phyloP scores from a whole-genome alignment of 2,113 vertebrate species.

The Pluvialis apricaria region DNA sequence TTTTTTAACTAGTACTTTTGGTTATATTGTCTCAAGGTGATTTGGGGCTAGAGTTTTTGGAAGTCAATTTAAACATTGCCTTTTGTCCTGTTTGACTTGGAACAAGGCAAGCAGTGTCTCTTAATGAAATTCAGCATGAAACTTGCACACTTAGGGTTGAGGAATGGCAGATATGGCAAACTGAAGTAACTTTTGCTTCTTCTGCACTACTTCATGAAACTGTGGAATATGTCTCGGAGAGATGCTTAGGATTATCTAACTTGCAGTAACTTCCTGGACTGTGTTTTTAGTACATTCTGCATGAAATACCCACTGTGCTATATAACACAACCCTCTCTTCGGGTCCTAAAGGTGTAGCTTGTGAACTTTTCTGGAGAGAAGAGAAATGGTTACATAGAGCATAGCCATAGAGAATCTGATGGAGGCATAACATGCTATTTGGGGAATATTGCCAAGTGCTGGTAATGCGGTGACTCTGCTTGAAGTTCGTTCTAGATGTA shows the following conservation, averaged over 20 bases:
- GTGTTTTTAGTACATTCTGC: not conserved
- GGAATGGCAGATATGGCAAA: not conserved
- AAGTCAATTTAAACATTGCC: not conserved
- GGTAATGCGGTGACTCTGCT: not conserved
- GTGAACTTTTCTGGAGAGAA: not conserved
- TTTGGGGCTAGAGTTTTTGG: not conserved
- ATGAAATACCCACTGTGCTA: not conserved
- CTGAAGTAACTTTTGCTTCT: not conserved
- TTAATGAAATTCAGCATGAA: not conserved
- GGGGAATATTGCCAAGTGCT: not conserved
- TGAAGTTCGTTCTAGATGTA: not conserved
- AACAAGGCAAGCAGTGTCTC: not conserved
- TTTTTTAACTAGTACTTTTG: not conserved
- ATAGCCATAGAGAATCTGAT: not conserved
- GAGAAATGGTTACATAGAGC: not conserved
- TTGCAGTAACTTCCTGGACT: not conserved
- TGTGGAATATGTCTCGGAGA: not conserved
- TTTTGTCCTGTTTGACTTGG: not conserved
- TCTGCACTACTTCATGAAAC: not conserved
- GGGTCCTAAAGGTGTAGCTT: not conserved
- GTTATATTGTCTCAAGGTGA: not conserved
- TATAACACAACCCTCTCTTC: not conserved
- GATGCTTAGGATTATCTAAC: not conserved
- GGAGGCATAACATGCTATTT: not conserved
- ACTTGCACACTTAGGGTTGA: not conserved